phyloP scores from a whole-genome alignment of 37 sponge, comb jelly and placozoan species.

The Eunapius fragilis region DNA sequence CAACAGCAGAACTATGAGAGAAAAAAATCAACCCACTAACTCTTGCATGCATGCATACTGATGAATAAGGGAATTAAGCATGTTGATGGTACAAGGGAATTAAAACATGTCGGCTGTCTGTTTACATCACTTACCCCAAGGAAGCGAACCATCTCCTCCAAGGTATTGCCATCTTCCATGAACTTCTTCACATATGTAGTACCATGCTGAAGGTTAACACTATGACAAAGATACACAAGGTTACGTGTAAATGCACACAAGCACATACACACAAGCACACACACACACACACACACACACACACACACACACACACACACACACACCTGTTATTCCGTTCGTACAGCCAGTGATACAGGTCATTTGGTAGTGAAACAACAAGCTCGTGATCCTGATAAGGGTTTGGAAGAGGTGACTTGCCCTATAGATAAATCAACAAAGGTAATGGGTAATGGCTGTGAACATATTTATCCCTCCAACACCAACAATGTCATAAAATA shows the following conservation, averaged over 20 bases:
- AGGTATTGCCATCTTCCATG: conserved; percentile 73
- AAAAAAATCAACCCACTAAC: not conserved
- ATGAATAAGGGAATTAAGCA: no score
- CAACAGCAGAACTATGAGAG: conserved; percentile 70
- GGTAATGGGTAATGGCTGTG: no score
- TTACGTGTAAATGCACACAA: not conserved
- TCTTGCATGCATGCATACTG: no score
- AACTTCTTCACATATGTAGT: conserved; percentile 83
- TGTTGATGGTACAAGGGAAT: no score
- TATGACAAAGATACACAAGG: not conserved
- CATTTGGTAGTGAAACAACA: conserved; percentile 53
- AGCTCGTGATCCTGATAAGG: conserved; percentile 74
- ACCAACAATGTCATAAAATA: no score
- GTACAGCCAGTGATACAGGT: conserved; percentile 68
- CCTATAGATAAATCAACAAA: no score
- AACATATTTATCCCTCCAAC: no score
- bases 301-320: not conserved
- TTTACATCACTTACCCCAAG: conserved; percentile 47
- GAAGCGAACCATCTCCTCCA: conserved; percentile 75
- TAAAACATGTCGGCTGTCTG: not conserved
- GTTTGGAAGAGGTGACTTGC: conserved; percentile 46
- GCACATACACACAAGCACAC: not conserved
- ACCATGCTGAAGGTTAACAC: conserved; percentile 35
- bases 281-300: conserved; percentile 9
- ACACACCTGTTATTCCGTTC: conserved; percentile 56